phyloP scores from a whole-genome alignment of 2,888 invertebrate genomes.

The Tachystola acroxantha region DNA sequence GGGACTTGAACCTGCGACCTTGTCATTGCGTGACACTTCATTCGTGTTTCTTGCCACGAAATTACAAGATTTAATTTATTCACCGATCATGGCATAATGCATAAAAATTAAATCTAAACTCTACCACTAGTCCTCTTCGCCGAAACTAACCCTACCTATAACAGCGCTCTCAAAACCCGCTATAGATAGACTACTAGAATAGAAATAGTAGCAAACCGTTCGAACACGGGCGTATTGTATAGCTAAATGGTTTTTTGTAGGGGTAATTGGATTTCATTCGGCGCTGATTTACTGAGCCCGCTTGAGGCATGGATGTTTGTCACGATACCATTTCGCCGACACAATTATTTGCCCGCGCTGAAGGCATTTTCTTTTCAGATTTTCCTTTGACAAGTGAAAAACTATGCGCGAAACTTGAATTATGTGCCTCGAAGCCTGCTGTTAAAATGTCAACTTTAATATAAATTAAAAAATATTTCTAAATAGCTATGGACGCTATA shows the following conservation, averaged over 20 bases:
- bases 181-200: constrained; percentile 4
- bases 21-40: no score
- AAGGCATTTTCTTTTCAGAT: constrained; percentile 17
- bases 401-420: background rate
- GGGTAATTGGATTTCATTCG: constrained; percentile 71
- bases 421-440: background rate
- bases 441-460: background rate
- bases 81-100: no score
- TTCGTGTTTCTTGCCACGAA: no score
- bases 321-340: constrained; percentile 69
- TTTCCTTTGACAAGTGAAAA: background rate
- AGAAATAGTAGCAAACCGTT: background rate
- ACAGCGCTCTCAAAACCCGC: no score
- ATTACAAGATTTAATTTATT: no score
- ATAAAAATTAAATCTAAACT: no score
- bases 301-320: constrained; percentile 73
- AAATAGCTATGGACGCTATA: no score
- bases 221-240: constrained; percentile 22
- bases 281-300: constrained; percentile 56
- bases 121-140: no score
- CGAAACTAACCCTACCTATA: no score
- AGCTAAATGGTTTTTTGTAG: constrained; percentile 61
- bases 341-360: constrained; percentile 39
- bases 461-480: no score
- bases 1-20: no score